Base-by-base conservation (phyloP, 1,140 invertebrate genomes). In the Diorhabda elongata region DNA sequence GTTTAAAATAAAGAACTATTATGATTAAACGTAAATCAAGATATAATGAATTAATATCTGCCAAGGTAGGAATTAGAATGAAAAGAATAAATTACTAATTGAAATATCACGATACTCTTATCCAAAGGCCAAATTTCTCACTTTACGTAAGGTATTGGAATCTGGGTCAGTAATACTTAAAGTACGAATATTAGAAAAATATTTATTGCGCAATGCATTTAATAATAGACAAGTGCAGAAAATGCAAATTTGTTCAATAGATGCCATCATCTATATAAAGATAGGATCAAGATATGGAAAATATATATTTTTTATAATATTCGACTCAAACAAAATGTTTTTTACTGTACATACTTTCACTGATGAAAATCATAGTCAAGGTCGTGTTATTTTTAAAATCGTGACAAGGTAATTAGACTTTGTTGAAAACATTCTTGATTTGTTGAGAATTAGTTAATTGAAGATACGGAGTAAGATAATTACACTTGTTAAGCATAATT, bases 41-140 rank as follows among this genome's bases (percentile, higher is more conserved):
- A 52, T 6, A 52, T 52, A 52, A 52, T 52, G 47, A n/a, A 52
- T 52, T 0, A 26, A 1, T 26, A 26, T 26, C 26, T 52, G 47
- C n/a, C n/a, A 52, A 52, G 47, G n/a, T n/a, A 8, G 6, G 47
- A 52, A 52, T 52, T 52, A 52, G 3, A 26, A 26, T 26, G 47
- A 52, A 8, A 52, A 52, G 47, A 52, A 52, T 52, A 8, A 6
- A 52, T 52, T 8, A n/a, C 47, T 52, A 52, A 52, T 52, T 52
- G 47, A 52, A 52, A 52, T 52, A 52, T 52, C n/a, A 52, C 4
- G n/a, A 52, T 52, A 52, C n/a, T 52, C 47, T 9, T 52, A 52
- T n/a, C 47, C n/a, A 52, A 52, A 52, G 47, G 47, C 47, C 47
- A 52, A 52, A 52, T 52, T 52, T 52, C 47, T 52, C n/a, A 52